Base-by-base conservation (phyloP, 1,140 invertebrate genomes). In the Cyclina sinensis region DNA sequence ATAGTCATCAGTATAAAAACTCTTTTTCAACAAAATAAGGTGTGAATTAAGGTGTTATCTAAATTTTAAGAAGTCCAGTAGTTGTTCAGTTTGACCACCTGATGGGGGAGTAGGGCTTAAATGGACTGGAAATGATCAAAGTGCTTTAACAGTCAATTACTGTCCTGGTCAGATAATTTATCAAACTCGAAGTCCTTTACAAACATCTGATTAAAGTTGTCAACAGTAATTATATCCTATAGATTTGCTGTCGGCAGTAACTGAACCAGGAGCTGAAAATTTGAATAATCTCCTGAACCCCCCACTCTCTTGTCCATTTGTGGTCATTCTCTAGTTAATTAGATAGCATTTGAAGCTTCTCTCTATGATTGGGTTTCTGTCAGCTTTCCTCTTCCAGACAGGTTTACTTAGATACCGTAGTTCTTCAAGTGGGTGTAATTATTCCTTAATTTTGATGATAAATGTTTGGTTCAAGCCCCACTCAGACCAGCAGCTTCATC, bases 61-160 rank as follows among this genome's bases (percentile, higher is more conserved):
- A n/a, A 30, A 51, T 51, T 78, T 48, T 78, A 32, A 78, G 74
- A 57, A 48, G 46, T n/a, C 27, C 46, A n/a, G 5, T 78, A 48
- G 48, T 16, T 35, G 32, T 51, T 78, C 21, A 14, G 27, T 78
- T 48, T 78, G 46, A 78, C 46, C 74, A 78, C 70, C 37, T 74
- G 70, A 11, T 27, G 39, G 9, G 74, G 54, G 32, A 16, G 24
- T 16, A 3, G 30, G 16, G 74, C 35, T 35, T 78, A 57, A 78
- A 78, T 78, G 18, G 46, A 30, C 24, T 78, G 74, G 54, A 78
- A 78, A 78, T 78, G 74, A 78, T 78, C 46, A 54, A 51, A 78
- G 46, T 78, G 27, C 74, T 51, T 48, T 57, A 54, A 54, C 74
- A 78, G 74, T 78, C 74, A 48, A 78, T 78, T 78, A 78, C 30